Evolutionary conservation across 30 jellyfish, hydroid and myxozoan species (phyloP), one percentile per base, ranked within the genome.

Genomic region (Cassiopea xamachana): DNA sequence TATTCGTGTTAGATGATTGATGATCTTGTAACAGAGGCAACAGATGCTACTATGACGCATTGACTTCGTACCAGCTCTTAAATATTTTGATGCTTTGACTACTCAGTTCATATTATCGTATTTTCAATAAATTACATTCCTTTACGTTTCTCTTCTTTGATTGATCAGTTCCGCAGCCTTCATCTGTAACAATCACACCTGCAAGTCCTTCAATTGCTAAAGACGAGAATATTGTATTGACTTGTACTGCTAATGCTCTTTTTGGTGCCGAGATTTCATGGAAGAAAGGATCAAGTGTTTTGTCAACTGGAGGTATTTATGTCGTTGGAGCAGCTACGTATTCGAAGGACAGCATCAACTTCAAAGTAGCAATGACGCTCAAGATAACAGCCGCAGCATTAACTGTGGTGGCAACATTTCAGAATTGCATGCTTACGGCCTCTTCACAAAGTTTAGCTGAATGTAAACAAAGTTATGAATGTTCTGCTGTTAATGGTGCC

Each of bases 171-270:
- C 62, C 85, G 50, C 60, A 46, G 62, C 50, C 68, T 13, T 44
- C 89, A 17, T 47, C 87, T 39, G 71, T 76, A 16, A 18, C 94
- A 0, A 48, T 87, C 48, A 7, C 94, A 4, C 84, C 84, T 1
- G 9, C 90, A 55, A 16, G 46, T 9, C 82, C 76, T 14, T 15
- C 90, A 8, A 18, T 72, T 12, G 87, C 86, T 3, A 88, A 83
- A 79, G 85, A 62, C 7, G 82, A 79, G 51, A 44, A 87, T 43
- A 48, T 71, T 15, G 69, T 82, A 7, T 55, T 88, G 6, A 88
- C 90, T 2, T 88, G 95, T 50, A 55, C 86, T 39, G 90, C 74
- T 18, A 50, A 73, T 1, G 95, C 85, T 1, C 90, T 75, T n/a
- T 84, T 77, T 15, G 95, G 95, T 68, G 82, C 48, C 17, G 61